Percentiles rank a stretch among this genome's conserved stretches.
phyloP scores from a whole-genome alignment of 1,140 invertebrate genomes.

The Carcinoscorpius rotundicauda region DNA sequence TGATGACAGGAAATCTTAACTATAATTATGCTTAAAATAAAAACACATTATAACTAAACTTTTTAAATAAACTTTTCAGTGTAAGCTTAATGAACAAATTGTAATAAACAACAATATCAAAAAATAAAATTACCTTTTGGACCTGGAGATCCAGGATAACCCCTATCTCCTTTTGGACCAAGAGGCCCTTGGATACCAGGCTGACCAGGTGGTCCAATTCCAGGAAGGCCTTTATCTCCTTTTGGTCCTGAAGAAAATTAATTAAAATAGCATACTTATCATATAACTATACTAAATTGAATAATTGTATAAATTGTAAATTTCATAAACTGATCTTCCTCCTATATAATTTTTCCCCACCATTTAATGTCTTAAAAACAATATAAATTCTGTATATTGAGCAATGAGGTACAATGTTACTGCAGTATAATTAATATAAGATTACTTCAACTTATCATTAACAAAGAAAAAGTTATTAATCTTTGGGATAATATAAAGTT shows the following conservation, averaged over 20 bases:
- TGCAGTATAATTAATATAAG: background rate
- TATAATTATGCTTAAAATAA: background rate
- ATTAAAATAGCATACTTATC: background rate
- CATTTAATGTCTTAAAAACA: no score
- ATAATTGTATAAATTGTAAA: background rate
- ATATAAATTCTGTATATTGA: background rate
- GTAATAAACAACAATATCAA: constrained; percentile 3
- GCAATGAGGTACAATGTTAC: no score
- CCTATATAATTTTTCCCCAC: background rate
- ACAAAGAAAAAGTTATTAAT: background rate
- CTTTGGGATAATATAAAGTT: background rate
- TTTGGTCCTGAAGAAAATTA: constrained; percentile 36
- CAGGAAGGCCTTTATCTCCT: constrained; percentile 43
- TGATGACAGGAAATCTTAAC: background rate
- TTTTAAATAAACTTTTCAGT: constrained; percentile 6
- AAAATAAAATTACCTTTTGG: background rate
- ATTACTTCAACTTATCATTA: background rate
- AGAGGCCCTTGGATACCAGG: constrained; percentile 36
- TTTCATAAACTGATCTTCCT: background rate
- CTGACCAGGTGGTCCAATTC: constrained; percentile 45
- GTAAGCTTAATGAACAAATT: constrained; percentile 9
- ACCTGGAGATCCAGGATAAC: constrained; percentile 24
- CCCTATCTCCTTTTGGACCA: constrained; percentile 19
- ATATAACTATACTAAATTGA: background rate
- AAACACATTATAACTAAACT: background rate